Evolutionary conservation across 2,888 invertebrate genomes (phyloP).

Genomic region (Agriopis aurantiaria): DNA sequence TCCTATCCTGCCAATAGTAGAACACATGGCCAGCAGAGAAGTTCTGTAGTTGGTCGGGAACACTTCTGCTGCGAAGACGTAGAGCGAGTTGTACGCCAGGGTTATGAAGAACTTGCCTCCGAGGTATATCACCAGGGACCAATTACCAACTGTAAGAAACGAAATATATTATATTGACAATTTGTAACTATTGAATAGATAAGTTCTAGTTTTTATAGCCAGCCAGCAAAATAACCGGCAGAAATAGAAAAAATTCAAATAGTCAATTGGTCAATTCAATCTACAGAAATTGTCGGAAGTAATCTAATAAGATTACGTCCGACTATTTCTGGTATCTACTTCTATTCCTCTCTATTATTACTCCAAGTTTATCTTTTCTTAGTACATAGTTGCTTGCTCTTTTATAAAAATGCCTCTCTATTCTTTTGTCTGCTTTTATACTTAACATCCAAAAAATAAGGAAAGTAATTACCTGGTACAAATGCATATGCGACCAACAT

Average conservation of each 20-base stretch:
- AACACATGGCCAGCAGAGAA: slow-evolving; percentile 88
- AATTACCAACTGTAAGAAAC: slow-evolving; percentile 76
- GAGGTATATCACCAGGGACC: slow-evolving; percentile 85
- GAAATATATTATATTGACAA: not conserved
- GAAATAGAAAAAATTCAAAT: too few species aligned
- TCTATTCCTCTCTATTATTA: too few species aligned
- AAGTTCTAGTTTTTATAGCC: not conserved
- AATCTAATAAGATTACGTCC: too few species aligned
- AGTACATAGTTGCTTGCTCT: too few species aligned
- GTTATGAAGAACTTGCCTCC: slow-evolving; percentile 90
- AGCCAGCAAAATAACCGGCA: too few species aligned
- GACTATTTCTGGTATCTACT: too few species aligned
- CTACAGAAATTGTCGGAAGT: too few species aligned
- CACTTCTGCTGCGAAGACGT: slow-evolving; percentile 89
- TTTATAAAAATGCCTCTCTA: not conserved
- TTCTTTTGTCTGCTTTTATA: not conserved
- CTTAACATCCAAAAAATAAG: not conserved
- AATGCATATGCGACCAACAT: slow-evolving; percentile 88
- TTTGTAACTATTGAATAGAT: not conserved
- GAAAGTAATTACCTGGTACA: slow-evolving; percentile 78
- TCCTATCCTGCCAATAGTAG: slow-evolving; percentile 89
- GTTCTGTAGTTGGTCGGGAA: slow-evolving; percentile 90
- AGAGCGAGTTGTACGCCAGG: slow-evolving; percentile 88
- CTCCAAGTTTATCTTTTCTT: too few species aligned
- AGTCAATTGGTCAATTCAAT: too few species aligned